These are phyloP conservation scores for Caranx melampygus DNA, from an alignment of 2,113 vertebrate genomes.

Conservation along the genomic window DNA sequence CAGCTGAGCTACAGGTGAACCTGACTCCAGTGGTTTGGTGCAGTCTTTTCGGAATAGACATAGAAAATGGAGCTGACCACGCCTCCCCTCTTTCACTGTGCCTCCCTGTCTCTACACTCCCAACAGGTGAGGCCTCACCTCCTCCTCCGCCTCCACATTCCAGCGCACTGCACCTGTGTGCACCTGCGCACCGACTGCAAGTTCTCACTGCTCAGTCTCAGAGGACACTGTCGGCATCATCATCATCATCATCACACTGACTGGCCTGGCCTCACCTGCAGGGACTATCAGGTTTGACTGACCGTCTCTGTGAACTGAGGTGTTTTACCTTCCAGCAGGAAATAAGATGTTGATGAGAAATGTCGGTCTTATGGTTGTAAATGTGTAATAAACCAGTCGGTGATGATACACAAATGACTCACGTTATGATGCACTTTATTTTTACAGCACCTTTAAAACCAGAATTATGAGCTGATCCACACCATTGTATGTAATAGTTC, in stretches of 20 bases:
- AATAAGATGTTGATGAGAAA: background rate
- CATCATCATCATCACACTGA: too few relatives aligned
- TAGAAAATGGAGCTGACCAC: slow-evolving; percentile 73
- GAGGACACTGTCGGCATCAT: background rate
- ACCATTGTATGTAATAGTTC: too few relatives aligned
- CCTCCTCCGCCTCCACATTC: slow-evolving; percentile 55
- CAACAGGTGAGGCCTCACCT: slow-evolving; percentile 70
- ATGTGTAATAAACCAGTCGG: background rate
- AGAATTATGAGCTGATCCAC: background rate
- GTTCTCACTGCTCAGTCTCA: background rate
- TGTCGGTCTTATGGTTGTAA: background rate
- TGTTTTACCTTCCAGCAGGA: background rate
- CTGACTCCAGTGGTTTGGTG: slow-evolving; percentile 34
- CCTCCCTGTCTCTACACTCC: slow-evolving; percentile 54
- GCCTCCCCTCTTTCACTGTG: slow-evolving; percentile 48
- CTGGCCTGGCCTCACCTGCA: background rate
- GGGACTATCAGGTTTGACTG: background rate
- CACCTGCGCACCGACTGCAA: background rate
- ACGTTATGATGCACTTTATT: background rate
- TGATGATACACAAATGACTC: background rate
- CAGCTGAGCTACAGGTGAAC: slow-evolving; percentile 9
- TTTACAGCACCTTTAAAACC: background rate
- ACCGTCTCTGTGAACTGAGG: background rate
- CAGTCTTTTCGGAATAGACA: slow-evolving; percentile 17
- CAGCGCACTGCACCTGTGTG: slow-evolving; percentile 31